These are phyloP conservation scores for Theristicus caerulescens DNA, from an alignment of 2,113 vertebrate species.

Conservation along the genomic window DNA sequence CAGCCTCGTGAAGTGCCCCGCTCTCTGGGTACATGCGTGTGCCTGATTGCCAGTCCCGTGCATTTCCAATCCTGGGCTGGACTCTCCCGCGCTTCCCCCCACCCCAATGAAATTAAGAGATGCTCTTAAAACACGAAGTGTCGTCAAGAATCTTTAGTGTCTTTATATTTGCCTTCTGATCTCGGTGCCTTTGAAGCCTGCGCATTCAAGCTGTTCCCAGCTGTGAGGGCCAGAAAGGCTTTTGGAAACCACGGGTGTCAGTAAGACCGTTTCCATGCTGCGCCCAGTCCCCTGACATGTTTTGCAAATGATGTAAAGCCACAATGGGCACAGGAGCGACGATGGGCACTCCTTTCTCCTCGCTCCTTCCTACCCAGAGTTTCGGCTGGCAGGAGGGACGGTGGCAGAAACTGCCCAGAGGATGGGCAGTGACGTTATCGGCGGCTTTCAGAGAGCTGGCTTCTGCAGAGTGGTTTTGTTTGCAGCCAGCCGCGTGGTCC, in stretches of 20 bases:
- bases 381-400: neutral
- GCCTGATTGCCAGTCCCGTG: neutral
- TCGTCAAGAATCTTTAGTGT: neutral
- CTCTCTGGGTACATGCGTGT: fast-evolving
- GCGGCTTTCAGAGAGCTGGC: neutral
- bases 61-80: fast-evolving
- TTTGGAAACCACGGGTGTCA: neutral
- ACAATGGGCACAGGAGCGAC: neutral
- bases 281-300: fast-evolving
- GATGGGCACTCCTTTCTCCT: neutral
- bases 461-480: neutral
- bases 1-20: neutral
- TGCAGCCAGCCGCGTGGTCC: conserved; percentile 39
- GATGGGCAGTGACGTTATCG: neutral
- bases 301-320: neutral
- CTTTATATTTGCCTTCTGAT: neutral
- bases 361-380: neutral
- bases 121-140: neutral
- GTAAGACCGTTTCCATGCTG: neutral
- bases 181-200: neutral
- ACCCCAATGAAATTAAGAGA: neutral
- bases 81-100: neutral
- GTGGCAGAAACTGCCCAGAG: neutral
- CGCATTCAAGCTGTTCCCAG: neutral
- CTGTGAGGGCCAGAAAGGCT: neutral